Evolutionary conservation across 35 echinoderm and acorn worm genomes (phyloP), one percentile per base, ranked within the genome.

Genomic region (Ophiothrix spiculata): DNA sequence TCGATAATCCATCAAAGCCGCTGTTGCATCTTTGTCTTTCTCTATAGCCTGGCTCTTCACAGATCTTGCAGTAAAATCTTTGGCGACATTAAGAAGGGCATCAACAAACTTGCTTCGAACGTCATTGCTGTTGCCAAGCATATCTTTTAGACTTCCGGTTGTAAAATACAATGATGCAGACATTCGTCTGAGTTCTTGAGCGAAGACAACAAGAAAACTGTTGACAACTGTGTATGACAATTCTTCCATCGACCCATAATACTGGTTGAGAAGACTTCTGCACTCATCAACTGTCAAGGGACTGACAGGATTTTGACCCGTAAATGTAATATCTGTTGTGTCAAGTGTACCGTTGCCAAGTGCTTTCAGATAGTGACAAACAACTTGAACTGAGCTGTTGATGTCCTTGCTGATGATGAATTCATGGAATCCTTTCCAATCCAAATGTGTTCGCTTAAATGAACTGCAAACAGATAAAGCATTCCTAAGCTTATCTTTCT

Each of bases 141-240:
- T 39, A 13, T 78, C 38, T 33, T 37, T 37, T 28, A 86, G 84
- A 45, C 38, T 74, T 31, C 73, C 64, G 21, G 34, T 75, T 15
- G 84, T 86, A 73, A 86, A 86, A 45, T 86, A 86, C 19, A 75
- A 40, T 38, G 84, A 86, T 0, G 84, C 84, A n/a, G 84, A 86
- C 73, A 86, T 75, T 76, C 73, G 63, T 29, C 73, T 35, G 36
- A 86, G 32, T 34, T 86, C 84, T 76, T 64, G 63, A 39, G 84
- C 84, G 39, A 86, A 75, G 35, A 76, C 39, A 11, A 40, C 73
- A 13, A 86, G 84, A 75, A 86, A 86, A 33, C 33, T 86, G 69
- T 77, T 86, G 23, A 86, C 84, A 31, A 32, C 77, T 14, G 84
- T 86, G 42, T 37, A 86, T 31, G 84, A 36, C 84, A 86, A 36